A percentile compares a stretch with the other conserved stretches of the same genome.
Conservation (phyloP, 2,797 vertebrate genomes). For the Anguilla pacifica region DNA sequence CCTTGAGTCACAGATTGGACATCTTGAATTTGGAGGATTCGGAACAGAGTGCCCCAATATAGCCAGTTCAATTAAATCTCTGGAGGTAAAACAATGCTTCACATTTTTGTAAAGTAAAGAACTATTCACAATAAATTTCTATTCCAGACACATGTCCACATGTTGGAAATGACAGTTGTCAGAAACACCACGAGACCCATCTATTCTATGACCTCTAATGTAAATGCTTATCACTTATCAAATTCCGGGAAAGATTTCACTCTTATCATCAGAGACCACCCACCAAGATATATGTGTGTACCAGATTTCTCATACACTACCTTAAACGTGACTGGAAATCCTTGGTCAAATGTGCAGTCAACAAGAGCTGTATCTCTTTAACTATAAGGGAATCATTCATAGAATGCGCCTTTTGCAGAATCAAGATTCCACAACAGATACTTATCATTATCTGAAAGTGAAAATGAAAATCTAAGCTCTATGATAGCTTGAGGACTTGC, state of each 20-base stretch:
- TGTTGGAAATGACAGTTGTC: not conserved
- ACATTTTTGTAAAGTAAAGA: not conserved
- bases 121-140: not conserved
- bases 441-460: too few relatives aligned
- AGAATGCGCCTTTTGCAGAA: too few relatives aligned
- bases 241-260: not conserved
- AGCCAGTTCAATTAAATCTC: not conserved
- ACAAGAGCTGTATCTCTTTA: too few relatives aligned
- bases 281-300: not conserved
- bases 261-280: not conserved
- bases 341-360: too few relatives aligned
- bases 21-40: not conserved
- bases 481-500: too few relatives aligned
- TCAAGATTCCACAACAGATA: too few relatives aligned
- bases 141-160: not conserved
- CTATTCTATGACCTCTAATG: not conserved
- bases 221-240: not conserved
- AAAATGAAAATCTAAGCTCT: too few relatives aligned
- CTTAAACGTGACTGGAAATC: too few relatives aligned
- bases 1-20: not conserved
- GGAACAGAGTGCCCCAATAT: not conserved
- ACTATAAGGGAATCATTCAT: too few relatives aligned
- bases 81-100: not conserved
- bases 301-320: not conserved
- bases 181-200: not conserved